Base-by-base conservation (phyloP, 2,113 vertebrate species). In the Carassius auratus region DNA sequence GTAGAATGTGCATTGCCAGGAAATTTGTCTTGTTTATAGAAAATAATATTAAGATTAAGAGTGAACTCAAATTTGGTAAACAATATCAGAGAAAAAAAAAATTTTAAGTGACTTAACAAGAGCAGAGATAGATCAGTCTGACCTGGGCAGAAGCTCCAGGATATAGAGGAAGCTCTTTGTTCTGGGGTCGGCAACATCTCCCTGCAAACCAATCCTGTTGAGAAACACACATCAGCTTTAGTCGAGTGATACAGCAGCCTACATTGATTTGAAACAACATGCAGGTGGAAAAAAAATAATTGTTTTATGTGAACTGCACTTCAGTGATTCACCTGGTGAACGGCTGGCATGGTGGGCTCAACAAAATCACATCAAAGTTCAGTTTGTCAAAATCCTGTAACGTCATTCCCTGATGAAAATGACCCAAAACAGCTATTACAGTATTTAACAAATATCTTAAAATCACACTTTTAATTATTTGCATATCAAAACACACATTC, bases 311-410 rank as follows among this genome's bases (percentile, higher is more conserved):
- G 45, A 48, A 48, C 45, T 48, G 30, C 30, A 45, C 42, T 48
- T 48, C 45, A 48, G 9, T 45, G 42, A 48, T 38, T 36, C 36
- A 48, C 98, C 98, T 97, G 84, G 97, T 99, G 87, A 99, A 99
- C 8, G 98, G 98, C 80, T 99, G 98, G 87, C 98, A 99, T 0
- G 98, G 98, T 76, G 98, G 98, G 85, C 98, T 99, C 98, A 99
- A 99, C 94, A 99, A 91, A 92, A 99, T 94, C 97, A 97, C 95
- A 92, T 98, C 95, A 93, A 98, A 96, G 68, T 92, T 95, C 77
- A 99, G 93, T 79, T 91, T 93, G 88, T 99, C 94, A 88, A 99
- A 97, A 69, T 97, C 97, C 73, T 96, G 94, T 33, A 98, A 76
- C 1, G 96, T 91, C 91, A 99, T 96, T 6, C 98, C 97, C 98